These are phyloP conservation scores for Pteronura brasiliensis DNA, from an alignment of 2,113 vertebrate species.

Conservation along the genomic window DNA sequence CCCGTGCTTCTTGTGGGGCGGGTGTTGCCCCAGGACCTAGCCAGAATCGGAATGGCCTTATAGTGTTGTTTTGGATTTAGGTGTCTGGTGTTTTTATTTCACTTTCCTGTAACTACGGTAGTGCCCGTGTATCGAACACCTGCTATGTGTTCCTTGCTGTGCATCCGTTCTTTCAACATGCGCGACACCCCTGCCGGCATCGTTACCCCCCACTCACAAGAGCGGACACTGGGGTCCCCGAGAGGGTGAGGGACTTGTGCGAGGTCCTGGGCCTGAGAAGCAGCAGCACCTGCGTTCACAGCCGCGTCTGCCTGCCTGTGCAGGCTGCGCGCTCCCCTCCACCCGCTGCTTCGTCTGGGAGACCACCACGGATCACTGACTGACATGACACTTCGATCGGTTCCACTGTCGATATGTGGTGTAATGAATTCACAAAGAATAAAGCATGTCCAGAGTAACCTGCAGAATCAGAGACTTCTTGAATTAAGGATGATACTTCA, in stretches of 20 bases:
- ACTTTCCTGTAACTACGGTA: not conserved
- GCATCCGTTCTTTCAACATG: not conserved
- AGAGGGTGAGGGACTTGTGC: not conserved
- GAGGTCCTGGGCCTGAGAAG: not conserved
- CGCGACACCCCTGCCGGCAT: not conserved
- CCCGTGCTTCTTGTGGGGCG: accelerated
- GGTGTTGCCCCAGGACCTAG: accelerated
- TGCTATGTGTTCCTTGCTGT: not conserved
- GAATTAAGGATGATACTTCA: not conserved
- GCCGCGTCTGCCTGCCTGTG: not conserved
- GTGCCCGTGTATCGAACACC: not conserved
- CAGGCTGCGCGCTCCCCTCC: accelerated
- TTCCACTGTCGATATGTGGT: not conserved
- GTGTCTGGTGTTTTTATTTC: not conserved
- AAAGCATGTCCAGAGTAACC: not conserved
- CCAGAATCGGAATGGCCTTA: not conserved
- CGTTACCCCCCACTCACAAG: not conserved
- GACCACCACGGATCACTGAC: not conserved
- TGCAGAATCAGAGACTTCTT: not conserved
- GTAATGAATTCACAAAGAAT: not conserved
- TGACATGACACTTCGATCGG: not conserved
- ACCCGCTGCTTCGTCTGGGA: not conserved
- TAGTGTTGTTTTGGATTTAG: not conserved
- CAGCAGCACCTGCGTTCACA: not conserved
- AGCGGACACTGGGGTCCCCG: not conserved